A percentile compares a stretch with the other conserved stretches of the same genome.
These are phyloP conservation scores for Tethya wilhelma DNA, from an alignment of 37 sponge, comb jelly and placozoan genomes.

Conservation along the genomic window DNA sequence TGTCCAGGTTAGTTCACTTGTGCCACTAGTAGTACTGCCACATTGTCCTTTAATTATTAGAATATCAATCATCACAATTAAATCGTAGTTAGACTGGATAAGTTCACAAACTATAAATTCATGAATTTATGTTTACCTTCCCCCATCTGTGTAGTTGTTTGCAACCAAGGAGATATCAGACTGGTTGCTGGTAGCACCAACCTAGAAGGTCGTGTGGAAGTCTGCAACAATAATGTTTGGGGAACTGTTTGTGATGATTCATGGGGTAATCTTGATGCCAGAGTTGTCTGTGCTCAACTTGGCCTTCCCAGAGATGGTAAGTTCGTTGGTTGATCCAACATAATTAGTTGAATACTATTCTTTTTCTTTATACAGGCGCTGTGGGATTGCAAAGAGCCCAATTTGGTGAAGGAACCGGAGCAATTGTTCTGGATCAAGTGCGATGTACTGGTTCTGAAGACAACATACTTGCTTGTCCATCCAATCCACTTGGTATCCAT, in stretches of 20 bases:
- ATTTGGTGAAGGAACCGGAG: neutral
- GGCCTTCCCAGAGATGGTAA: neutral
- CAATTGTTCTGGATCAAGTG: constrained; percentile 5
- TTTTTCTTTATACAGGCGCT: neutral
- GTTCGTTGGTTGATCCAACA: neutral
- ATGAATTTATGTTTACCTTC: too few species aligned
- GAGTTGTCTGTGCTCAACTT: constrained; percentile 3
- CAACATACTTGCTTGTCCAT: neutral
- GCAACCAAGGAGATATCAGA: constrained; percentile 10
- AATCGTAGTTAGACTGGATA: too few species aligned
- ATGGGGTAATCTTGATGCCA: constrained; percentile 1
- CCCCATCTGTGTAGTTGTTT: too few species aligned
- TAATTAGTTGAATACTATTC: neutral
- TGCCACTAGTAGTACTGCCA: neutral
- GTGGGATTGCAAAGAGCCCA: neutral
- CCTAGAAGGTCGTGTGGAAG: neutral
- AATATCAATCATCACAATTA: neutral
- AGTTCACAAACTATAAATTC: too few species aligned
- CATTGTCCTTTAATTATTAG: neutral
- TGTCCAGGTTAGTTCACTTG: constrained; percentile 1
- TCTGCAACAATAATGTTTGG: constrained; percentile 3
- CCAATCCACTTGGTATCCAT: constrained; percentile 3
- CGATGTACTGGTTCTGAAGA: constrained; percentile 7
- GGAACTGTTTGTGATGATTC: constrained; percentile 16
- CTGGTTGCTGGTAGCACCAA: neutral